Base-by-base conservation (phyloP, 2,888 invertebrate species). In the Pheosia gnoma region DNA sequence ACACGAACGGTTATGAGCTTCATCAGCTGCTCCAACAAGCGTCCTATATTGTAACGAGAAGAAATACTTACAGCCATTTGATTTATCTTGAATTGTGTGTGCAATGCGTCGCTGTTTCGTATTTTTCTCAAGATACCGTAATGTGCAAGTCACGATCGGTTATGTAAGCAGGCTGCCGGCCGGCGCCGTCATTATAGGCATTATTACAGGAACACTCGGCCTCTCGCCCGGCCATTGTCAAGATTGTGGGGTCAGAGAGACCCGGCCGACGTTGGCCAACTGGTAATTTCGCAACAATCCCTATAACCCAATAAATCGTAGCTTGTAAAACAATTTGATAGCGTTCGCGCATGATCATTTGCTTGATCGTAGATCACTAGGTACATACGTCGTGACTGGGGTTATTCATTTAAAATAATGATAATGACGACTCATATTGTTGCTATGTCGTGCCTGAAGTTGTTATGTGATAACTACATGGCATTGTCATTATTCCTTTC, bases 81-180 rank as follows among this genome's bases (percentile, higher is more conserved):
- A 51, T 52, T 66, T 58, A 52, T 58, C 58, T 38, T 47, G 49
- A 59, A n/a, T 25, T n/a, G 36, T 7, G 38, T 36, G 59, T 60
- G 58, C 70, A 72, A 70, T 84, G 75, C 84, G 79, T 69, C 81
- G 79, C 87, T 87, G 87, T 72, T 62, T 75, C 70, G 72, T 79
- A 90, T 91, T 92, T 91, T 91, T 90, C 87, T 86, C 85, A 73
- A 80, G 86, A 87, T 91, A 90, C 91, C 89, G 90, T 93, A 93
- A 93, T 93, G 92, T 90, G 89, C 90, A 77, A 91, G 93, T 93
- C 93, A 93, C 93, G 93, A 92, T 87, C 88, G 89, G 91, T 93
- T 93, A 93, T 91, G 90, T 91, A 93, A 93, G 90, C 92, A 89
- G 85, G 90, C 89, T 87, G 91, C 91, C 84, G 88, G 83, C 86